A percentile compares a stretch with the other conserved stretches of the same genome.
phyloP scores from a whole-genome alignment of 2,888 invertebrate species.

The Poecilus cupreus region DNA sequence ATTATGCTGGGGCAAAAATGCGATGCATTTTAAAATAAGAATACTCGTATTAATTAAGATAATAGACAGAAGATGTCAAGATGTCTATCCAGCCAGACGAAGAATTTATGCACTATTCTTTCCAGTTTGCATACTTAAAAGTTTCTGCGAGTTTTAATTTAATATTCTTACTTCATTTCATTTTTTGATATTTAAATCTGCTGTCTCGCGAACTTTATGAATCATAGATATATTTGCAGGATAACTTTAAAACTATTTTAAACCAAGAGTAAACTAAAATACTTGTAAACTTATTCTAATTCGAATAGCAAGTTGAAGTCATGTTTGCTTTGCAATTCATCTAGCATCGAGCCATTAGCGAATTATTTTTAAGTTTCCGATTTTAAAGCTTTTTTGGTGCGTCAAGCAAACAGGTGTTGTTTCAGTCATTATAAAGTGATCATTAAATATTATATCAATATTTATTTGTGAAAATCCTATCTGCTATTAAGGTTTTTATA shows the following conservation, averaged over 20 bases:
- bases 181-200: not conserved
- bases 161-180: not conserved
- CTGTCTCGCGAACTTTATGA: not conserved
- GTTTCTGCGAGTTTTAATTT: slow-evolving; percentile 5
- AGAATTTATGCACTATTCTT: not conserved
- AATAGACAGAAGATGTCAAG: not conserved
- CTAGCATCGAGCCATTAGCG: too few species aligned
- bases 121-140: not conserved
- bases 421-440: too few species aligned
- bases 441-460: too few species aligned
- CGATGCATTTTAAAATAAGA: slow-evolving; percentile 25
- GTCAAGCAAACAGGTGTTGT: too few species aligned
- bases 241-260: not conserved
- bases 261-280: too few species aligned
- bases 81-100: not conserved
- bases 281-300: too few species aligned
- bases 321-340: too few species aligned
- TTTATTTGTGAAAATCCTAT: too few species aligned
- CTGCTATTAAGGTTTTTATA: too few species aligned
- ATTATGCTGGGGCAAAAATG: slow-evolving; percentile 16
- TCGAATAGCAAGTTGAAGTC: too few species aligned
- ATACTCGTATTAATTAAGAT: slow-evolving; percentile 13
- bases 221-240: not conserved
- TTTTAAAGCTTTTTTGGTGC: too few species aligned
- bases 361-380: too few species aligned